Evolutionary conservation across 1,140 invertebrate genomes (phyloP), one percentile per base, ranked within the genome.

Genomic region (Temnothorax curvispinosus): DNA sequence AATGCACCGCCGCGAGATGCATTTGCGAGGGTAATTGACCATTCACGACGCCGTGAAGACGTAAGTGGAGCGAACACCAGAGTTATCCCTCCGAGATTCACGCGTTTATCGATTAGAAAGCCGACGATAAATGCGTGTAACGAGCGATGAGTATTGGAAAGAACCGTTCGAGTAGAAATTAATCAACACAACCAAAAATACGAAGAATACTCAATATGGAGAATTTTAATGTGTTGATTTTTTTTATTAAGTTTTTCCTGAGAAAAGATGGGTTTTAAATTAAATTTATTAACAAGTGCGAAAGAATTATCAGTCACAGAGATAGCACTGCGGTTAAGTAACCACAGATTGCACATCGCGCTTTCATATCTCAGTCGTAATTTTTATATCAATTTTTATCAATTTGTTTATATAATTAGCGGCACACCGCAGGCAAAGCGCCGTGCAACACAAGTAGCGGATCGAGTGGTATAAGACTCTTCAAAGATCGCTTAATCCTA

Each of bases 401-500:
- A 27, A 11, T 76, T 85, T 27, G 35, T 56, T n/a, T 4, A 7
- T 32, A 9, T 35, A n/a, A 77, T 75, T 50, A 52, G 8, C 9
- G 13, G n/a, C 18, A 18, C 1, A 2, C 6, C n/a, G 35, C 32
- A 41, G 3, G 47, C 13, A 15, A 11, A n/a, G 6, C 38, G 71
- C 27, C 27, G 27, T n/a, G 50, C 38, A 78, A 35, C 15, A 54
- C 47, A 18, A 65, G 62, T 21, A 56, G 35, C 41, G 7, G 50
- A 60, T 67, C 60, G 60, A 78, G 67, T 13, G 54, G 67, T 56
- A 65, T 56, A 65, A 76, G 81, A 27, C 81, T 71, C 87, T 89
- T 75, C 71, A 90, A 90, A 80, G 89, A 90, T 86, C 89, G 65
- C 77, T 92, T 91, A 89, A 90, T 89, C 90, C 91, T 93, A 93